These are phyloP conservation scores for Coptodon bakossiorum DNA, from an alignment of 2,113 vertebrate species.

Conservation along the genomic window DNA sequence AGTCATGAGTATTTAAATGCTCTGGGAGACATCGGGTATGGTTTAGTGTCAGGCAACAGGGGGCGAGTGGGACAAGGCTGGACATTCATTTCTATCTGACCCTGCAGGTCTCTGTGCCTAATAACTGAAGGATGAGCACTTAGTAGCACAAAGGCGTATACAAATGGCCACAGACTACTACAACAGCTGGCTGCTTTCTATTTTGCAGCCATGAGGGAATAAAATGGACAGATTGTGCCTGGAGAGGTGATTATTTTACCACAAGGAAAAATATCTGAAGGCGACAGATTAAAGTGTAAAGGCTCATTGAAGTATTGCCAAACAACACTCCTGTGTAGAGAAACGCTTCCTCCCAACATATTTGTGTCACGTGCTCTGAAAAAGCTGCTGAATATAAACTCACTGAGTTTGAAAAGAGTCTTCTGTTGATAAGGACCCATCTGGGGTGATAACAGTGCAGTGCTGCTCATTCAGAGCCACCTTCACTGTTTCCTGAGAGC, in stretches of 20 bases:
- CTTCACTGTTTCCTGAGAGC: neutral
- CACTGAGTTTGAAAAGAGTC: neutral
- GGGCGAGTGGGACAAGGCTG: neutral
- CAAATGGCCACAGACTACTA: constrained; percentile 20
- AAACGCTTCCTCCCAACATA: neutral
- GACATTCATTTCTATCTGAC: neutral
- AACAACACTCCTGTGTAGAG: neutral
- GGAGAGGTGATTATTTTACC: constrained; percentile 12
- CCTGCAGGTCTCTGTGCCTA: constrained; percentile 9
- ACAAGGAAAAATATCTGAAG: neutral
- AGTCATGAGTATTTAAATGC: neutral
- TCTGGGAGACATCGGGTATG: neutral
- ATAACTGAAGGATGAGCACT: constrained; percentile 29
- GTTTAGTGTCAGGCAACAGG: neutral
- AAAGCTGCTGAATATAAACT: neutral
- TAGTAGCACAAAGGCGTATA: constrained; percentile 9
- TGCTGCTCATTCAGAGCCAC: neutral
- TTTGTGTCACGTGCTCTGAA: neutral
- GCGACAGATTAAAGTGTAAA: neutral
- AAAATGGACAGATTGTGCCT: neutral
- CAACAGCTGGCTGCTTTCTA: constrained; percentile 41
- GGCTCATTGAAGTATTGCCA: neutral
- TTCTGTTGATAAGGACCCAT: neutral
- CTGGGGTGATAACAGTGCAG: neutral
- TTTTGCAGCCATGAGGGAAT: neutral